These are phyloP conservation scores for Leuciscus waleckii DNA, from an alignment of 2,797 vertebrate species.

Conservation along the genomic window DNA sequence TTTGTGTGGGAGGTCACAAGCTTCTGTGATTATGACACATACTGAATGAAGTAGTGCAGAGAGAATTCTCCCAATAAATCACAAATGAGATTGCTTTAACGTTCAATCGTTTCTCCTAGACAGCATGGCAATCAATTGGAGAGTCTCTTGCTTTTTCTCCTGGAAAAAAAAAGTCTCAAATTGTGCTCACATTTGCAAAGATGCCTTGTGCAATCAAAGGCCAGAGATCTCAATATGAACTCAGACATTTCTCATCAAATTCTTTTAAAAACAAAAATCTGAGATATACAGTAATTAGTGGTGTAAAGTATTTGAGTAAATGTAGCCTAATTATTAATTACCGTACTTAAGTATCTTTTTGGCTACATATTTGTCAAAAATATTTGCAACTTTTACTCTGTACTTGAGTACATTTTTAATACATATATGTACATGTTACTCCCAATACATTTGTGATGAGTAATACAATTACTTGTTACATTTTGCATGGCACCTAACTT, in stretches of 20 bases:
- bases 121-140: not conserved
- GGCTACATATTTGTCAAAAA: no score
- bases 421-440: no score
- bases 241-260: not conserved
- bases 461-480: no score
- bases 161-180: not conserved
- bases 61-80: conserved; percentile 11
- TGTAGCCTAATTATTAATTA: no score
- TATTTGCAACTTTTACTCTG: no score
- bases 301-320: no score
- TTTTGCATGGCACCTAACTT: not conserved
- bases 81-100: not conserved
- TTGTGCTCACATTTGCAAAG: not conserved
- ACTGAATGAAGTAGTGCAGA: conserved; percentile 3
- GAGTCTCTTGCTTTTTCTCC: not conserved
- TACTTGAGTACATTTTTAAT: no score
- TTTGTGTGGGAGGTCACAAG: conserved; percentile 38
- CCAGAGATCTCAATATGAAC: not conserved
- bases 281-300: not conserved
- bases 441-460: no score
- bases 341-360: no score
- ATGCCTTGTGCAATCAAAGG: not conserved
- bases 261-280: not conserved
- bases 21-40: conserved; percentile 36
- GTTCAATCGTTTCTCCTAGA: not conserved